Percentiles rank a stretch among this genome's conserved stretches.
phyloP scores from a whole-genome alignment of 2,113 vertebrate genomes.

The Phrynosoma blainvillii region DNA sequence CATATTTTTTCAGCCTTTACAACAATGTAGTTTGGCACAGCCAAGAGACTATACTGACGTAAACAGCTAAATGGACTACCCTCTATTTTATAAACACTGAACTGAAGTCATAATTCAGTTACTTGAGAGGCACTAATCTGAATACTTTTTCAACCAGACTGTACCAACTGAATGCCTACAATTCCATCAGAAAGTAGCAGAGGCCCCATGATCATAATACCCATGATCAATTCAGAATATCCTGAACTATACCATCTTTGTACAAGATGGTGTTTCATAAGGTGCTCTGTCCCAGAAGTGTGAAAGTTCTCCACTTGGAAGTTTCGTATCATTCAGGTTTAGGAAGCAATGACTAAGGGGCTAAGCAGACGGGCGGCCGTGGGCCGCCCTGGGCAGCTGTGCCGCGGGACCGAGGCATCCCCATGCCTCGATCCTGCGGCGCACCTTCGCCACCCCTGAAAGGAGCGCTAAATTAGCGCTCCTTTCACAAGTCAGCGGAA shows the following conservation, averaged over 20 bases:
- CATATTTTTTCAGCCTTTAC: background rate
- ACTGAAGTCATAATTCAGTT: background rate
- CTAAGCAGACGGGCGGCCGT: no score
- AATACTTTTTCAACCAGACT: background rate
- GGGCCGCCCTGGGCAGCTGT: no score
- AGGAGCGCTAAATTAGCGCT: no score
- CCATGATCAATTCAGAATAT: background rate
- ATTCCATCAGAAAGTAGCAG: background rate
- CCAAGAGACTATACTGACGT: background rate
- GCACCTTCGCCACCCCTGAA: no score
- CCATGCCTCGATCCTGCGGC: no score
- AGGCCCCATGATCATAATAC: background rate
- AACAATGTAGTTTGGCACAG: background rate
- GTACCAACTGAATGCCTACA: background rate
- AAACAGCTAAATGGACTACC: background rate
- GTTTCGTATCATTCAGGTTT: background rate
- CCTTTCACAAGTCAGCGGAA: no score
- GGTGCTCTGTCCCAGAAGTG: background rate
- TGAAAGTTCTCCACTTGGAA: no score
- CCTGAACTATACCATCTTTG: background rate
- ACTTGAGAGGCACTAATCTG: background rate
- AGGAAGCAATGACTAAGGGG: background rate
- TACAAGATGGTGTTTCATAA: background rate
- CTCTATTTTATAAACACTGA: background rate
- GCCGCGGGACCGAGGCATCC: no score